A percentile compares a stretch with the other conserved stretches of the same genome.
Evolutionary conservation across 2,888 invertebrate species (phyloP).

Genomic region (Drosophila subquinaria): DNA sequence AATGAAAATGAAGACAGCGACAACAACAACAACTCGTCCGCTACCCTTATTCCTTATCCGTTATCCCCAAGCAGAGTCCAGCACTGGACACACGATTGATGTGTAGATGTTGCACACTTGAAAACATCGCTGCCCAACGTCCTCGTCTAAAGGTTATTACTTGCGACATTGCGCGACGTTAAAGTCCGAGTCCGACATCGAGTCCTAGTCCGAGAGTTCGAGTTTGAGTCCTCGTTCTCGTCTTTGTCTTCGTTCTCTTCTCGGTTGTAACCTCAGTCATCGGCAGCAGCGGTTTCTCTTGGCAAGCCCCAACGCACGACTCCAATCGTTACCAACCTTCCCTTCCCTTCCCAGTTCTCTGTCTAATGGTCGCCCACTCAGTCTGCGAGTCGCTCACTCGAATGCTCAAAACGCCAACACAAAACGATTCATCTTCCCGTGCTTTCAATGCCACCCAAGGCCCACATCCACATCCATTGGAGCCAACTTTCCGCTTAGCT

Average conservation of each 20-base stretch:
- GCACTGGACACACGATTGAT: slow-evolving; percentile 71
- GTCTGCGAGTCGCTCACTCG: slow-evolving; percentile 62
- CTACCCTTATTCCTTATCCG: slow-evolving; percentile 6
- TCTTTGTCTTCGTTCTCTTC: slow-evolving; percentile 2
- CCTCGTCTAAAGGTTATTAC: slow-evolving; percentile 48
- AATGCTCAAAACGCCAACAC: slow-evolving; percentile 80
- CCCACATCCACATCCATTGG: slow-evolving; percentile 27
- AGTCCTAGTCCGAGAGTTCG: slow-evolving; percentile 1
- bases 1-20: slow-evolving; percentile 74
- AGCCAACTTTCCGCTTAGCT: slow-evolving; percentile 72
- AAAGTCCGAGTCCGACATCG: slow-evolving; percentile 8
- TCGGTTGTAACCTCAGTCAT: slow-evolving; percentile 13
- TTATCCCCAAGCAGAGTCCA: slow-evolving; percentile 51
- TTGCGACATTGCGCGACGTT: slow-evolving; percentile 59
- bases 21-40: slow-evolving; percentile 14
- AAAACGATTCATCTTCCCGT: slow-evolving; percentile 84
- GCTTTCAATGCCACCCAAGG: slow-evolving; percentile 70
- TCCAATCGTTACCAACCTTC: slow-evolving; percentile 9
- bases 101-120: slow-evolving; percentile 70
- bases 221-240: not conserved
- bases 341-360: not conserved
- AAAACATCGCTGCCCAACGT: slow-evolving; percentile 42
- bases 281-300: slow-evolving; percentile 48
- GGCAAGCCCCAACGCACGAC: slow-evolving; percentile 40
- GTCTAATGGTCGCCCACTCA: slow-evolving; percentile 54